phyloP scores from a whole-genome alignment of 2,888 invertebrate species.

The Lithophane ornitopus region DNA sequence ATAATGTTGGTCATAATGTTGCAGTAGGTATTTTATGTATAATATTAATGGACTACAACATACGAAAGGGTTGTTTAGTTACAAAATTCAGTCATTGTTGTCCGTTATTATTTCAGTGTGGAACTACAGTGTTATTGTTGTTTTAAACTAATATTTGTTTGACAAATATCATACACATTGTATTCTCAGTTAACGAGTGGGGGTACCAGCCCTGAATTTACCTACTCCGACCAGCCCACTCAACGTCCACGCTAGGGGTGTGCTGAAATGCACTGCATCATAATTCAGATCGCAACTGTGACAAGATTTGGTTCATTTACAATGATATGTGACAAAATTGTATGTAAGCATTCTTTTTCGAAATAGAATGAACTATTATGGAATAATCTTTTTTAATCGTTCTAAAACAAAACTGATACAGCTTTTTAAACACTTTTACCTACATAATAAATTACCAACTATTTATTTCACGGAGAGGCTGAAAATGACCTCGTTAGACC shows the following conservation, averaged over 20 bases:
- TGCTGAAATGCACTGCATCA: not conserved
- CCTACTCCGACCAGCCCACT: constrained; percentile 2
- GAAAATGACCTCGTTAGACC: constrained; percentile 25
- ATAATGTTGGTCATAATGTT: not conserved
- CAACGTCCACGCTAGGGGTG: constrained; percentile 2
- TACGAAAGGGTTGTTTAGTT: not conserved
- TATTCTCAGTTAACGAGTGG: constrained; percentile 11
- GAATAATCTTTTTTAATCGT: not conserved
- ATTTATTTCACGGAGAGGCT: not conserved
- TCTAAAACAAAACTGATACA: not conserved
- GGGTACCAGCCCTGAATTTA: constrained; percentile 8
- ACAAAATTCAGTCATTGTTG: constrained; percentile 1
- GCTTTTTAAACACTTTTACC: not conserved
- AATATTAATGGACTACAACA: not conserved
- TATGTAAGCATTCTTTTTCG: not conserved
- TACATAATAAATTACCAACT: not conserved
- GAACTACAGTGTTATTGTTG: constrained; percentile 3
- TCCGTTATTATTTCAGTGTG: not conserved
- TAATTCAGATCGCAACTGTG: not conserved
- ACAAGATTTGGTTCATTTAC: not conserved
- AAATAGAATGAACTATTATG: not conserved
- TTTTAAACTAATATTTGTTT: constrained; percentile 32
- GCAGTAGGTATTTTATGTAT: not conserved
- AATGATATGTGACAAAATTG: not conserved
- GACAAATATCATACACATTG: constrained; percentile 1